Evolutionary conservation across 2,888 invertebrate species (phyloP).

Genomic region (Petrophora chlorosata): DNA sequence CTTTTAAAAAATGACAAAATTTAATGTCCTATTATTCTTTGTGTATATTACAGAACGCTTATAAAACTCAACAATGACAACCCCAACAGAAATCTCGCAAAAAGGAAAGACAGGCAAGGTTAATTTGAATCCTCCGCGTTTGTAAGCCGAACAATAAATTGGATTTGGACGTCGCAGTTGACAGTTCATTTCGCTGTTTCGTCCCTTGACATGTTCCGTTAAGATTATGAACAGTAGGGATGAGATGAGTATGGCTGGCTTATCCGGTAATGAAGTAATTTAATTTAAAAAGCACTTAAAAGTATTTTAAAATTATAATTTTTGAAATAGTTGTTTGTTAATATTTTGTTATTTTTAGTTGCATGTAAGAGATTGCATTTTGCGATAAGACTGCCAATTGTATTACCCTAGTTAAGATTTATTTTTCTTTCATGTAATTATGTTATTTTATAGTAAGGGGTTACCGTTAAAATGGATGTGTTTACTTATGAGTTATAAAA

Average conservation of each 20-base stretch:
- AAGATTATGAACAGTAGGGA: slow-evolving; percentile 63
- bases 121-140: slow-evolving; percentile 76
- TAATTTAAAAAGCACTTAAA: not conserved
- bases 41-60: not conserved
- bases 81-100: slow-evolving; percentile 52
- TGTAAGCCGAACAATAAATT: slow-evolving; percentile 75
- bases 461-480: no score
- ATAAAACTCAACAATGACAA: slow-evolving; percentile 9
- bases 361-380: no score
- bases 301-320: no score
- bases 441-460: no score
- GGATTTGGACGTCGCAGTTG: slow-evolving; percentile 78
- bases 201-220: slow-evolving; percentile 73
- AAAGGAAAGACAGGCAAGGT: slow-evolving; percentile 66
- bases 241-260: not conserved
- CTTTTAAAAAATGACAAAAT: no score
- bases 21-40: not conserved
- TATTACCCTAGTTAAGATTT: no score
- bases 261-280: not conserved
- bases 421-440: no score
- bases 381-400: no score
- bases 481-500: no score
- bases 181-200: slow-evolving; percentile 80
- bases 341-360: no score
- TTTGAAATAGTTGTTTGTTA: no score